Percentiles rank a stretch among this genome's conserved stretches.
Conservation (phyloP, 2,888 invertebrate genomes). For the Villa cingulata region DNA sequence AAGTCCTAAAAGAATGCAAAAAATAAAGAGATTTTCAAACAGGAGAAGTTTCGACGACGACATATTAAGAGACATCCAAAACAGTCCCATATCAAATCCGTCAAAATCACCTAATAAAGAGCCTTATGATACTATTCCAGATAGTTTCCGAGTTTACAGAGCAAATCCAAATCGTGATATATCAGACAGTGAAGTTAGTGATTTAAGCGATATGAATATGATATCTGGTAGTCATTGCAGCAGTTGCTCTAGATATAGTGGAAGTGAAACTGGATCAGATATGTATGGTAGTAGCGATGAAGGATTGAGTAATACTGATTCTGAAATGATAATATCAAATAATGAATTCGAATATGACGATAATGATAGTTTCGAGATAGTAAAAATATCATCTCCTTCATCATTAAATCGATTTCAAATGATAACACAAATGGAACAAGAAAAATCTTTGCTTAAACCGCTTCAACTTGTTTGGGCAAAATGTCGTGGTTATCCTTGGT, state of each 20-base stretch:
- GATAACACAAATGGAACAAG: constrained; percentile 4
- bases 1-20: constrained; percentile 28
- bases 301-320: constrained; percentile 30
- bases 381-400: constrained; percentile 18
- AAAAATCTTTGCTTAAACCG: constrained; percentile 51
- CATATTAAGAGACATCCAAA: constrained; percentile 12
- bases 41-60: constrained; percentile 14
- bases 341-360: constrained; percentile 25
- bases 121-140: constrained; percentile 30
- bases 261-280: constrained; percentile 32
- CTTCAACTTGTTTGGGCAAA: constrained; percentile 95
- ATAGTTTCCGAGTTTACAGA: constrained; percentile 42
- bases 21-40: constrained; percentile 28
- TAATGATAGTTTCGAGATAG: neutral
- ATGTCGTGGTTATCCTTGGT: constrained; percentile 91
- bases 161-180: constrained; percentile 33
- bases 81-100: constrained; percentile 22
- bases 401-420: neutral
- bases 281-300: constrained; percentile 33
- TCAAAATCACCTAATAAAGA: constrained; percentile 25
- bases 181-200: constrained; percentile 33
- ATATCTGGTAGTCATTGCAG: constrained; percentile 34
- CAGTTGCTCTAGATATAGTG: constrained; percentile 34
- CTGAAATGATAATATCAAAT: constrained; percentile 12
- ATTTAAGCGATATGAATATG: constrained; percentile 24